Evolutionary conservation across 2,113 vertebrate genomes (phyloP).

Genomic region (Ciconia stormi): DNA sequence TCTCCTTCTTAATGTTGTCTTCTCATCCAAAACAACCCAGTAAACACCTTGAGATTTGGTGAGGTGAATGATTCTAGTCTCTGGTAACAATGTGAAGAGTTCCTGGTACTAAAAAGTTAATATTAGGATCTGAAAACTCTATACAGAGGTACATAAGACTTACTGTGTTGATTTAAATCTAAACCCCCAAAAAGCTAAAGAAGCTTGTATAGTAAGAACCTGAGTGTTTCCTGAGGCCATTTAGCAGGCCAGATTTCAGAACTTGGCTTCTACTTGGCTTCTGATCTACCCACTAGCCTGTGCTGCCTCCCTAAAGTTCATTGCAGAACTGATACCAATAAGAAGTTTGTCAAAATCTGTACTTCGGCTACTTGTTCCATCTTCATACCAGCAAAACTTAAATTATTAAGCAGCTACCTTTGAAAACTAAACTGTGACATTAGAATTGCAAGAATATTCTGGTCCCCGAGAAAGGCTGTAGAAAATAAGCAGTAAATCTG

Average conservation of each 20-base stretch:
- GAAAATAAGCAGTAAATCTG: conserved; percentile 32
- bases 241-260: neutral
- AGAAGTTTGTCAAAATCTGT: neutral
- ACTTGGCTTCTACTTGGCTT: neutral
- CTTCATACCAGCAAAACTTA: neutral
- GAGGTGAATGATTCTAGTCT: neutral
- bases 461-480: neutral
- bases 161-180: neutral
- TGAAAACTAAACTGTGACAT: neutral
- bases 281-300: neutral
- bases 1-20: neutral
- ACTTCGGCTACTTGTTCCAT: neutral
- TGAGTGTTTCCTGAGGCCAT: neutral
- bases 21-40: neutral
- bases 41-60: neutral
- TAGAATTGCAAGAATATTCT: neutral
- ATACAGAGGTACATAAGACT: neutral
- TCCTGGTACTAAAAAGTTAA: neutral
- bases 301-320: neutral
- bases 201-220: neutral
- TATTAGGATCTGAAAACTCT: neutral
- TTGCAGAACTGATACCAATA: neutral
- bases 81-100: neutral
- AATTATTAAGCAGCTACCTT: neutral
- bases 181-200: neutral